Conservation (phyloP, 2,113 vertebrate species). For the Ovis aries region DNA sequence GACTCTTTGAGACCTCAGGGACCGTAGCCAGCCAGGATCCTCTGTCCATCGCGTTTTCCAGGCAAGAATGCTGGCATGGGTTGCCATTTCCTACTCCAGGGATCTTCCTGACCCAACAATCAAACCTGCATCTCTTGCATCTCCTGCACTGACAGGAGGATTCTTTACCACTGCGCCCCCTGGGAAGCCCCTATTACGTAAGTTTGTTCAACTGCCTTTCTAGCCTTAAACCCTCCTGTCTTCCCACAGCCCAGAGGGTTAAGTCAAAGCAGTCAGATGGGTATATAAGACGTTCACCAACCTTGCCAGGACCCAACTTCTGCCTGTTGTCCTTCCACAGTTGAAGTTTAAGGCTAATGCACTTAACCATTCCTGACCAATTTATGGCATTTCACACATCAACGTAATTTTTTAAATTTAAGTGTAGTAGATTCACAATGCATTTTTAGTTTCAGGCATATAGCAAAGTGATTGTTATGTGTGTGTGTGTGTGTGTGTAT, state of each 20-base stretch:
- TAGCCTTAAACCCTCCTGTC: neutral
- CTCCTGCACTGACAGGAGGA: neutral
- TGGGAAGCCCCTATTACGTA: neutral
- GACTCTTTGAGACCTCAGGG: neutral
- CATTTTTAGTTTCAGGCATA: neutral
- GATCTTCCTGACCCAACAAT: neutral
- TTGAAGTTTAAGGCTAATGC: neutral
- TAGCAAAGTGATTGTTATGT: neutral
- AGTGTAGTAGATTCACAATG: neutral
- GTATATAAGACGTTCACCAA: neutral
- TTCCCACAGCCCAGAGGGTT: neutral
- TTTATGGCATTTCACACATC: neutral
- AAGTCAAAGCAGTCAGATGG: neutral
- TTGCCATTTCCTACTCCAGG: neutral
- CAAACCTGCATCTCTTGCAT: neutral
- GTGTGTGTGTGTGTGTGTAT: no score
- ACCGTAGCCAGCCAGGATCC: neutral
- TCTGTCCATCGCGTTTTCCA: neutral
- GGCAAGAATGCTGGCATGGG: neutral
- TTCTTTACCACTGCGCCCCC: neutral
- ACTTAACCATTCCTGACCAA: neutral
- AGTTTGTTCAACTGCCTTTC: neutral
- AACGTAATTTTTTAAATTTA: neutral
- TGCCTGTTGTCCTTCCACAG: neutral
- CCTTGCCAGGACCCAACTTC: neutral